phyloP scores from a whole-genome alignment of 2,113 vertebrate genomes.

The Probosciger aterrimus region DNA sequence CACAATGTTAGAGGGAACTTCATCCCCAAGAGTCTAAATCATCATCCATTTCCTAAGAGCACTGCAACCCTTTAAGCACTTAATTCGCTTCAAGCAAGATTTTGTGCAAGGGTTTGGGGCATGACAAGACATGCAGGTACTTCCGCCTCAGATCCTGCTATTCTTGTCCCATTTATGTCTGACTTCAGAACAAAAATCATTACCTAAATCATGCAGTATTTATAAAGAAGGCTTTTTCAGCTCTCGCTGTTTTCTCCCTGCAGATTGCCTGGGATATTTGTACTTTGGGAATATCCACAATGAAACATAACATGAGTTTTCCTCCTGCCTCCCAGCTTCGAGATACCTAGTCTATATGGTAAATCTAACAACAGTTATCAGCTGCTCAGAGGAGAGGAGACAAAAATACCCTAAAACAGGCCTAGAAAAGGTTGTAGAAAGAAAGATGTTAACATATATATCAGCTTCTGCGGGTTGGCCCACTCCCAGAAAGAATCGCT shows the following conservation, averaged over 20 bases:
- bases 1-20: background rate
- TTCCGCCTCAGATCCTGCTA: background rate
- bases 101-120: background rate
- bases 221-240: background rate
- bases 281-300: background rate
- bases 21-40: background rate
- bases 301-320: background rate
- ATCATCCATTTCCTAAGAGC: background rate
- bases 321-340: background rate
- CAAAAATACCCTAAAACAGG: background rate
- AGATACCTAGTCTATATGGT: background rate
- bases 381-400: background rate
- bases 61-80: background rate
- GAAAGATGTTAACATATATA: fast-evolving
- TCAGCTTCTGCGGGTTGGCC: background rate
- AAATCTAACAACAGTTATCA: background rate
- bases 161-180: background rate
- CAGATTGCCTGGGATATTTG: background rate
- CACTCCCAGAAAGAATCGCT: background rate
- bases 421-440: background rate
- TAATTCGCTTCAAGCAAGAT: background rate
- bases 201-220: background rate
- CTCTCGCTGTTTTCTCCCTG: background rate
- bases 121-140: background rate
- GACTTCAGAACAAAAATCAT: background rate